phyloP scores from a whole-genome alignment of 2,888 invertebrate genomes.

The Brenthis ino region DNA sequence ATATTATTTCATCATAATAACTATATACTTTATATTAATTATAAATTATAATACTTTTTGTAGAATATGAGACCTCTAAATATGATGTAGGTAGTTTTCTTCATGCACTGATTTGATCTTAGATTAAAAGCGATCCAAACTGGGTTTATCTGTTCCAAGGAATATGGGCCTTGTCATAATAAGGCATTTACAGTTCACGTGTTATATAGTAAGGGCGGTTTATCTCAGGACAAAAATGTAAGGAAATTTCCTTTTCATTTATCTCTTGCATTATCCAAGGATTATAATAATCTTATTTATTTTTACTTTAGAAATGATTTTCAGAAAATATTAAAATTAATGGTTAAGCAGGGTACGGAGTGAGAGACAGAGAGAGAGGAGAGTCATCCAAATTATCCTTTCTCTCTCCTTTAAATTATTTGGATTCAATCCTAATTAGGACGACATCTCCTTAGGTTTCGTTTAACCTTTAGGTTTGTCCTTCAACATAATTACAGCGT shows the following conservation, averaged over 20 bases:
- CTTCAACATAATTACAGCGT: too few species aligned
- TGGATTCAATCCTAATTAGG: too few species aligned
- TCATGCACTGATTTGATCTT: neutral
- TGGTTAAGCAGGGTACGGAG: too few species aligned
- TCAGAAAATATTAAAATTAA: neutral
- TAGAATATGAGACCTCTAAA: neutral
- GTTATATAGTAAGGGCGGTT: neutral
- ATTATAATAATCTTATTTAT: slow-evolving; percentile 9
- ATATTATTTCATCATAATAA: too few species aligned
- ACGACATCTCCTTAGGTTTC: too few species aligned
- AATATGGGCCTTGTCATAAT: slow-evolving; percentile 9
- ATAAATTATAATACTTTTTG: too few species aligned
- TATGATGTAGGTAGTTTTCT: slow-evolving; percentile 10
- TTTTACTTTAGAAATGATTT: slow-evolving; percentile 1
- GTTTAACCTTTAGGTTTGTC: too few species aligned
- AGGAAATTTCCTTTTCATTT: neutral
- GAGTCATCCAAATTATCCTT: too few species aligned
- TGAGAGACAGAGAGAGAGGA: too few species aligned
- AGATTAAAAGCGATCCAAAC: slow-evolving; percentile 3
- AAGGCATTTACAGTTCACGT: slow-evolving; percentile 10
- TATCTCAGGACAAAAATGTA: slow-evolving; percentile 10
- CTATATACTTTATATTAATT: too few species aligned
- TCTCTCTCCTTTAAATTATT: too few species aligned
- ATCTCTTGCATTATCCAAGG: neutral
- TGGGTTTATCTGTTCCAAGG: slow-evolving; percentile 10